Conservation (phyloP, 2,797 vertebrate genomes). For the Danio choprae region DNA sequence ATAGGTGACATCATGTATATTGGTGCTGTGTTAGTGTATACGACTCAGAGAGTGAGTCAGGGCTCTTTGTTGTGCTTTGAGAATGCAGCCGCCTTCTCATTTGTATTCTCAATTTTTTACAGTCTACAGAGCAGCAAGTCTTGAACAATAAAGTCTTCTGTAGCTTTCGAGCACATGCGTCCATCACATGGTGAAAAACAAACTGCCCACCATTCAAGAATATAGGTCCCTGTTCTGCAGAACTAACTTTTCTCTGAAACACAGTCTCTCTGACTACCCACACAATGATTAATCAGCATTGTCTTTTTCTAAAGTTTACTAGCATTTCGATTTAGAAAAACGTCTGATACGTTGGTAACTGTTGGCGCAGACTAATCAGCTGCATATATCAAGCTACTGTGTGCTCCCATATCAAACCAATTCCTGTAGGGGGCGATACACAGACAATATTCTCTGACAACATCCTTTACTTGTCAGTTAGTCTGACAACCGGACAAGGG, state of each 20-base stretch:
- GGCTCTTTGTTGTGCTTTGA: conserved; percentile 8
- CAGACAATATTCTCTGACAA: neutral
- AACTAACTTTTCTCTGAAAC: conserved; percentile 13
- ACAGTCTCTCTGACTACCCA: conserved; percentile 21
- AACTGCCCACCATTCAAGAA: conserved; percentile 26
- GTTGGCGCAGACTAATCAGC: neutral
- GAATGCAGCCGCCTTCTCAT: neutral
- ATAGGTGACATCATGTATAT: neutral
- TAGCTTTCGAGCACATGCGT: neutral
- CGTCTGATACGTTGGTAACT: neutral
- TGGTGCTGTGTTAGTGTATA: neutral
- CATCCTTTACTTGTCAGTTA: neutral
- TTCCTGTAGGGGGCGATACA: conserved; percentile 4
- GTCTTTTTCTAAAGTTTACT: neutral
- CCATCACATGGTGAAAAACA: conserved; percentile 42
- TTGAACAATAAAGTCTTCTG: conserved; percentile 25
- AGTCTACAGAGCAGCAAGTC: neutral
- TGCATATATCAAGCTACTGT: neutral
- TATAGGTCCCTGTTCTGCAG: conserved; percentile 27
- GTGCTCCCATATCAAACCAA: neutral
- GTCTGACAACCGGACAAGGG: neutral
- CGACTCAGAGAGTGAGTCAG: neutral
- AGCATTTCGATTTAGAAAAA: neutral
- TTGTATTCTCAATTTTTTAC: neutral
- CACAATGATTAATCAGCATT: conserved; percentile 41